Percentiles rank a stretch among this genome's conserved stretches.
Evolutionary conservation across 2,888 invertebrate genomes (phyloP).

Genomic region (Pharmacophagus antenor): DNA sequence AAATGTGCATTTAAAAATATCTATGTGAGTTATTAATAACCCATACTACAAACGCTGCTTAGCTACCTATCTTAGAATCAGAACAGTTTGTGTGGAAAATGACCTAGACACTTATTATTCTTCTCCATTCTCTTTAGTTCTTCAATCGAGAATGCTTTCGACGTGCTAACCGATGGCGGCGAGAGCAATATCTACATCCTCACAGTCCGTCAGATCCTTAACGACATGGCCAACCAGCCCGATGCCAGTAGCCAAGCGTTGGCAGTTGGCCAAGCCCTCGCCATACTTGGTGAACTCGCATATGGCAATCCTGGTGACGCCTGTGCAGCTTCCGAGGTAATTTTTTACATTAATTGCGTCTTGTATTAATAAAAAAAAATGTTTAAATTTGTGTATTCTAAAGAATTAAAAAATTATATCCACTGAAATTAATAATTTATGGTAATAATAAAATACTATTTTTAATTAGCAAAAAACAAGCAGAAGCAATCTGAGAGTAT

Average conservation of each 20-base stretch:
- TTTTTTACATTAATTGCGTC: constrained; percentile 33
- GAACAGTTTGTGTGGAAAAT: too few relatives aligned
- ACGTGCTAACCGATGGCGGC: constrained; percentile 45
- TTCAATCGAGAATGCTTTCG: constrained; percentile 41
- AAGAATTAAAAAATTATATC: too few relatives aligned
- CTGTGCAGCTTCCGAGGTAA: constrained; percentile 56
- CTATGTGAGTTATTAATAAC: too few relatives aligned
- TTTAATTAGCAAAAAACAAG: too few relatives aligned
- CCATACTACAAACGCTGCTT: too few relatives aligned
- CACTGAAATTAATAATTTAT: too few relatives aligned
- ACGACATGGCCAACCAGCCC: constrained; percentile 43
- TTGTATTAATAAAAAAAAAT: background rate
- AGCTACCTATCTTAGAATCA: too few relatives aligned
- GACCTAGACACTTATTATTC: too few relatives aligned
- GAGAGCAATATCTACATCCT: constrained; percentile 46
- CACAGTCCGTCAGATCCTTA: constrained; percentile 39
- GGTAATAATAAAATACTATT: too few relatives aligned
- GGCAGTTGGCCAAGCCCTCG: constrained; percentile 46
- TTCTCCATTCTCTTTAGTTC: constrained; percentile 33
- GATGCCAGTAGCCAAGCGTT: constrained; percentile 43
- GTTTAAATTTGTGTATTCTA: too few relatives aligned
- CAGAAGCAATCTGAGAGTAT: too few relatives aligned
- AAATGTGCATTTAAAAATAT: too few relatives aligned
- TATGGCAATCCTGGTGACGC: constrained; percentile 56
- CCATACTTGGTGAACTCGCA: constrained; percentile 43